Base-by-base conservation (phyloP, 2,113 vertebrate genomes). In the Urocitellus parryii region DNA sequence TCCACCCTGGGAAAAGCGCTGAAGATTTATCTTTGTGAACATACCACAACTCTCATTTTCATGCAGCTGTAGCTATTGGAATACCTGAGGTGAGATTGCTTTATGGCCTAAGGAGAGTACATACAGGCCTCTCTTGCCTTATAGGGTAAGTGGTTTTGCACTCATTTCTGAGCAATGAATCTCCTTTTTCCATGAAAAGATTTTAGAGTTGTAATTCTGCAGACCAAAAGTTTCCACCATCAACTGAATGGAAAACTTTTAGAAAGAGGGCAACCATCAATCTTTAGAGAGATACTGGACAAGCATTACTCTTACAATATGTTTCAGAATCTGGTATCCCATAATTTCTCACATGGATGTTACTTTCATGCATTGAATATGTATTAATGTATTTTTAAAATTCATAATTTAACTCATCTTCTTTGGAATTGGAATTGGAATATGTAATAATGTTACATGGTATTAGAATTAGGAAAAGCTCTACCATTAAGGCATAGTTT, bases 131-230 rank as follows among this genome's bases (percentile, higher is more conserved):
- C 58, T 87, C 68, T 90, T 48, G 12, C 34, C 34, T 95, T 76
- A 42, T 18, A 39, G 51, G 27, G 29, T 92, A 74, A 90, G 85
- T 88, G n/a, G 48, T 82, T 94, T 80, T 39, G 5, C 25, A 82
- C 39, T 92, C 58, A 72, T 77, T 93, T 90, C 85, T 85, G 37
- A 84, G 89, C 74, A 91, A 83, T 80, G 94, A 97, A 95, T 96
- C 81, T 95, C 48, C 45, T 73, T 61, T 90, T 74, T 96, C 56
- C 45, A 88, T 70, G n/a, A 67, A 77, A 82, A 91, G 51, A 39
- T 93, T 90, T 96, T 70, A 79, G 42, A 90, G 34, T 29, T 89
- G 32, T 70, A 91, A 94, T 74, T 5, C 24, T 45, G 1, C 42
- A 94, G 74, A 88, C 42, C 34, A 94, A 92, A 95, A 72, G 25